Conservation (phyloP, 2,113 vertebrate species). For the Corynorhinus townsendii region DNA sequence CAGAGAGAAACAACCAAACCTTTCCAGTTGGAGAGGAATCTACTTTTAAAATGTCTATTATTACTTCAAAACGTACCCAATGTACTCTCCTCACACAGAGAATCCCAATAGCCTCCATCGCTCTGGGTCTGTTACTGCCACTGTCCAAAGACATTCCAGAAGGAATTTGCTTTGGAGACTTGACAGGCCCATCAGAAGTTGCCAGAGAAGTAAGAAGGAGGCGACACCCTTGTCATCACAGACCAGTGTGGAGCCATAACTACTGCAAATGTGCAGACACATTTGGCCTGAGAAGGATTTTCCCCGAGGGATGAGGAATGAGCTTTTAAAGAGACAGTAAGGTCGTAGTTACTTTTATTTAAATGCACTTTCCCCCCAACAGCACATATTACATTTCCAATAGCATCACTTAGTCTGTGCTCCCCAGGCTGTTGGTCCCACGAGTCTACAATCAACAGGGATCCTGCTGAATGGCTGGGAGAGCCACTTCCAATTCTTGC, state of each 20-base stretch:
- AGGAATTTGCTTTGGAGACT: conserved; percentile 31
- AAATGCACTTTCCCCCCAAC: background rate
- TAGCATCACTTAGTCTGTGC: too few species aligned
- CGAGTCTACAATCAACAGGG: background rate
- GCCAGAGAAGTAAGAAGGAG: conserved; percentile 14
- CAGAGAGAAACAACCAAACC: background rate
- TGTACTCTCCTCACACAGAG: background rate
- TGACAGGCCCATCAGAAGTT: conserved; percentile 49
- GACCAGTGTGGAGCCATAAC: background rate
- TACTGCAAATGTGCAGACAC: background rate
- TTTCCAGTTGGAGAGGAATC: background rate
- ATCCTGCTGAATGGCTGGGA: background rate
- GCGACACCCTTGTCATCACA: background rate
- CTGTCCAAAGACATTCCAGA: conserved; percentile 60
- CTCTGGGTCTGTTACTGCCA: background rate
- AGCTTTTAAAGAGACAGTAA: background rate
- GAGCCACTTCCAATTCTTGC: background rate
- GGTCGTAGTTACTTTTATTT: background rate
- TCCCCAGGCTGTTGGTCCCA: background rate
- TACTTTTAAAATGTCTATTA: background rate
- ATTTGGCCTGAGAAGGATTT: background rate
- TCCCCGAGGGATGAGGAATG: background rate
- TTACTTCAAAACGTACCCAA: background rate
- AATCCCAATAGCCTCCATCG: background rate
- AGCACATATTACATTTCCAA: background rate